phyloP scores from a whole-genome alignment of 2,797 vertebrate species.

The Antrozous pallidus region DNA sequence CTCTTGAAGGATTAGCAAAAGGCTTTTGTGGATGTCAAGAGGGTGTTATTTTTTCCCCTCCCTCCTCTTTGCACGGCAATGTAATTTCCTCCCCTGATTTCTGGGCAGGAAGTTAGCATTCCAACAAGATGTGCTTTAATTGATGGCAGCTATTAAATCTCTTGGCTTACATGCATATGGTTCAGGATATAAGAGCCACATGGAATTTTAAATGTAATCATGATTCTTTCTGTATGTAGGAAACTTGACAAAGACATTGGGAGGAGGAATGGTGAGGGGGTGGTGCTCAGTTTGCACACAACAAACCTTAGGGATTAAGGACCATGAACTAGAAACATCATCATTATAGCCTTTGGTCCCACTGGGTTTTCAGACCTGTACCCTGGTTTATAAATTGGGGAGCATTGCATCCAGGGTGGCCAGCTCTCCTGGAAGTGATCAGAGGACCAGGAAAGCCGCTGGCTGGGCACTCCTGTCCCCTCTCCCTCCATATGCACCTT shows the following conservation, averaged over 20 bases:
- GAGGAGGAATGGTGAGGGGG: neutral
- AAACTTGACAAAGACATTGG: slow-evolving; percentile 58
- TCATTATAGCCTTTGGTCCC: neutral
- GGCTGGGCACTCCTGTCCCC: neutral
- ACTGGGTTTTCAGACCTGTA: neutral
- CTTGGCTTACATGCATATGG: slow-evolving; percentile 52
- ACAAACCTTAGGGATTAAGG: neutral
- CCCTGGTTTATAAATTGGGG: neutral
- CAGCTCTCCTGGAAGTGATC: neutral
- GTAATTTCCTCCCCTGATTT: slow-evolving; percentile 73
- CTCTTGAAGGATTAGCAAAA: slow-evolving; percentile 42
- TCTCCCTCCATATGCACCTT: neutral
- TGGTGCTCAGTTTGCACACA: neutral
- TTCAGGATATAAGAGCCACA: slow-evolving; percentile 57
- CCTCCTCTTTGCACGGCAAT: slow-evolving; percentile 51
- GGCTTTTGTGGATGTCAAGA: slow-evolving; percentile 49
- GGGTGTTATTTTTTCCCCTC: neutral
- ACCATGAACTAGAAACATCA: neutral
- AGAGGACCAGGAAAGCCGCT: neutral
- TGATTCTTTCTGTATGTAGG: slow-evolving; percentile 52
- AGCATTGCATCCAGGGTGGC: neutral
- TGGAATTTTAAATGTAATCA: slow-evolving; percentile 59
- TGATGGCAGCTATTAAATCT: slow-evolving; percentile 74
- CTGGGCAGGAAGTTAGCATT: slow-evolving; percentile 75
- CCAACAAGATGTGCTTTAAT: slow-evolving; percentile 79